Evolutionary conservation across 2,888 invertebrate genomes (phyloP).

Genomic region (Cataglyphis altisquamis): DNA sequence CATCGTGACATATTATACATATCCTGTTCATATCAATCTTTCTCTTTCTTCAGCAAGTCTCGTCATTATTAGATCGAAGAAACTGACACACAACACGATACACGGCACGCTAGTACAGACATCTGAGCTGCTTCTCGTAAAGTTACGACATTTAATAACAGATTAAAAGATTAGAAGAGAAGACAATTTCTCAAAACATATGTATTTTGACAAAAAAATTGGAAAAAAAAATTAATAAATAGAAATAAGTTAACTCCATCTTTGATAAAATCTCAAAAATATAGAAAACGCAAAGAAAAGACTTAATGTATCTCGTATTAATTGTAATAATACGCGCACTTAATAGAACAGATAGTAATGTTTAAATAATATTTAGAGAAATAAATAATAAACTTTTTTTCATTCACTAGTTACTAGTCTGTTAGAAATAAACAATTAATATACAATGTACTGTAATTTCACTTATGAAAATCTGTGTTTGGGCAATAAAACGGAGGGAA

Average conservation of each 20-base stretch:
- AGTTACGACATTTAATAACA: conserved; percentile 9
- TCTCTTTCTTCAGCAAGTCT: conserved; percentile 37
- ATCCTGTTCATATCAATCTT: conserved; percentile 38
- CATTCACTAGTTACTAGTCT: not conserved
- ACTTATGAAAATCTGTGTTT: conserved; percentile 15
- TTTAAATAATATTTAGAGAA: not conserved
- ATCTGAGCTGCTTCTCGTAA: conserved; percentile 1
- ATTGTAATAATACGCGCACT: too few relatives aligned
- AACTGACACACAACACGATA: conserved; percentile 19
- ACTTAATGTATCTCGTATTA: too few relatives aligned
- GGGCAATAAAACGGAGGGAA: conserved; percentile 18
- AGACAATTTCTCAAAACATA: too few relatives aligned
- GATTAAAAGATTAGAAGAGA: too few relatives aligned
- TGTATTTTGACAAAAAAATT: too few relatives aligned
- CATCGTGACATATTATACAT: conserved; percentile 60
- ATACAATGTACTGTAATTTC: not conserved
- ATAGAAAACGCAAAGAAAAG: too few relatives aligned
- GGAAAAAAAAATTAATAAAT: too few relatives aligned
- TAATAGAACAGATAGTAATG: not conserved
- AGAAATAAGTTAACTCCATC: too few relatives aligned
- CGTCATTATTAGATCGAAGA: conserved; percentile 28
- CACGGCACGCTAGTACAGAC: conserved; percentile 20
- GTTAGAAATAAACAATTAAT: not conserved
- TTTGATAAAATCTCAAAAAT: too few relatives aligned
- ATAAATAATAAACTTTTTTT: conserved; percentile 2